Percentiles rank a stretch among this genome's conserved stretches.
Evolutionary conservation across 2,113 vertebrate genomes (phyloP).

Genomic region (Xerus inauris): DNA sequence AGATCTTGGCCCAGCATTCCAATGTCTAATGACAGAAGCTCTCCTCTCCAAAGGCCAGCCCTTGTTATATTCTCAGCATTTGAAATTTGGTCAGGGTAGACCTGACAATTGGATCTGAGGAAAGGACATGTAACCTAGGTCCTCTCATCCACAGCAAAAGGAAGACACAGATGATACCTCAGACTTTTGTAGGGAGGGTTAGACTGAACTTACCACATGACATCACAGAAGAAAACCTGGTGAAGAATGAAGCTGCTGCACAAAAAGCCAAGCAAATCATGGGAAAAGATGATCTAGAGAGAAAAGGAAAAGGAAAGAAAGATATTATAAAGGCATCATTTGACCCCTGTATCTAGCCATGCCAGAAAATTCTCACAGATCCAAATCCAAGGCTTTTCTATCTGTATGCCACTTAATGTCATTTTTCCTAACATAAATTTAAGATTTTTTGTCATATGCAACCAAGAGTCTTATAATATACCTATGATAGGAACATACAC

Average conservation of each 20-base stretch:
- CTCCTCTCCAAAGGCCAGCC: not conserved
- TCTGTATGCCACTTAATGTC: not conserved
- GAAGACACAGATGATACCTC: not conserved
- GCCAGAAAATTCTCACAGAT: not conserved
- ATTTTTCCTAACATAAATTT: not conserved
- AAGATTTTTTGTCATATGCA: not conserved
- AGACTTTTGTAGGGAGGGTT: not conserved
- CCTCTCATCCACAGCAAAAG: not conserved
- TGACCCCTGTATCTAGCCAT: not conserved
- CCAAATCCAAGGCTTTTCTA: not conserved
- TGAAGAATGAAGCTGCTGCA: not conserved
- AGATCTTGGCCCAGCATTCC: not conserved
- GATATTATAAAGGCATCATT: not conserved
- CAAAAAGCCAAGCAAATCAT: not conserved
- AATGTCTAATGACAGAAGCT: not conserved
- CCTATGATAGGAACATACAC: not conserved
- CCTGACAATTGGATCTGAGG: not conserved
- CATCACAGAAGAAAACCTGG: not conserved
- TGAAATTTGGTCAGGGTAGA: not conserved
- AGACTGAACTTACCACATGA: not conserved
- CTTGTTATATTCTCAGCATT: not conserved
- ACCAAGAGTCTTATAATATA: not conserved
- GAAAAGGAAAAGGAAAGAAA: not conserved
- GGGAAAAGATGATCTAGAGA: not conserved
- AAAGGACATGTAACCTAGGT: not conserved